A percentile compares a stretch with the other conserved stretches of the same genome.
These are phyloP conservation scores for Microchirus variegatus DNA, from an alignment of 2,797 vertebrate genomes.

Conservation along the genomic window DNA sequence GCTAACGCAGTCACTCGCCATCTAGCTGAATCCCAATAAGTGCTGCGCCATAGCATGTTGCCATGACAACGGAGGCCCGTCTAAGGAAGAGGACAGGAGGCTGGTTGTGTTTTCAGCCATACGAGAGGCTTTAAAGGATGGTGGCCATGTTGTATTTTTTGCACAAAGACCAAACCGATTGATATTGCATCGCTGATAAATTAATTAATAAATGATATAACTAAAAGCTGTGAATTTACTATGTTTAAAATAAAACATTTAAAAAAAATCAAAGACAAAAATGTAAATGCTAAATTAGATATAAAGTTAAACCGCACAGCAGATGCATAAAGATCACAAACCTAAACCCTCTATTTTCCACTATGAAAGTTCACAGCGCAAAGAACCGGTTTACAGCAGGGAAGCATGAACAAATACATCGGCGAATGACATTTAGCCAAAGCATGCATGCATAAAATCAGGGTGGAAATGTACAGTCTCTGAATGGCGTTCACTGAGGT, in stretches of 20 bases:
- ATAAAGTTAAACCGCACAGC: too few species aligned
- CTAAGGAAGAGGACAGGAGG: constrained; percentile 70
- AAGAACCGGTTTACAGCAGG: too few species aligned
- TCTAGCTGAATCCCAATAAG: constrained; percentile 88
- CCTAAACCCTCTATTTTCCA: too few species aligned
- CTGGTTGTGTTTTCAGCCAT: constrained; percentile 69
- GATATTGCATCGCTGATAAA: not conserved
- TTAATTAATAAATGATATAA: not conserved
- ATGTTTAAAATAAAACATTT: not conserved
- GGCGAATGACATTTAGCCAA: too few species aligned
- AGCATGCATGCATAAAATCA: too few species aligned
- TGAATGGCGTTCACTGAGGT: constrained; percentile 1
- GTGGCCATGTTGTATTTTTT: constrained; percentile 71
- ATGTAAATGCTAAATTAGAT: not conserved
- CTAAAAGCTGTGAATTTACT: not conserved
- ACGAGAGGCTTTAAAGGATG: constrained; percentile 51
- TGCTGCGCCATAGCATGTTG: constrained; percentile 95
- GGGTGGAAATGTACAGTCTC: not conserved
- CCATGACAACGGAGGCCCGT: constrained; percentile 94
- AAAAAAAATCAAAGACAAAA: not conserved
- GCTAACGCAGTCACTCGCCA: constrained; percentile 82
- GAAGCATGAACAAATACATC: too few species aligned
- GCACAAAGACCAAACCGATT: constrained; percentile 6
- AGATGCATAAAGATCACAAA: too few species aligned
- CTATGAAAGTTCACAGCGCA: too few species aligned